Percentiles rank a stretch among this genome's conserved stretches.
phyloP scores from a whole-genome alignment of 2,888 invertebrate genomes.

The Lycia hirtaria region DNA sequence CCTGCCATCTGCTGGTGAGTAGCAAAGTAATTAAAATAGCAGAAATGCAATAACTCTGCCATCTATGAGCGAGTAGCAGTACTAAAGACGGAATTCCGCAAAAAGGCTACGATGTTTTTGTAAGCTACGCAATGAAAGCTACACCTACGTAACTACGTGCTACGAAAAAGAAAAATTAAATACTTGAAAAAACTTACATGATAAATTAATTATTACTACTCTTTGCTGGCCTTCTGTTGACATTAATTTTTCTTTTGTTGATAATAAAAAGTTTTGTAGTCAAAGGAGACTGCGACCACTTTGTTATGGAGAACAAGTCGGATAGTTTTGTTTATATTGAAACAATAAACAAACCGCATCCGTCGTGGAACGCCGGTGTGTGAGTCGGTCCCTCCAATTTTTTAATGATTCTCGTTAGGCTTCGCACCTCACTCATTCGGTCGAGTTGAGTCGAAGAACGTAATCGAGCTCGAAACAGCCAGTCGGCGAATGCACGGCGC shows the following conservation, averaged over 20 bases:
- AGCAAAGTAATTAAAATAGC: conserved; percentile 12
- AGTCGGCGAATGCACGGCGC: conserved; percentile 61
- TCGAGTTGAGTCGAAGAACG: conserved; percentile 14
- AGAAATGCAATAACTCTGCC: conserved; percentile 6
- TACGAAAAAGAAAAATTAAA: not conserved
- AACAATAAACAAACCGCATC: conserved; percentile 58
- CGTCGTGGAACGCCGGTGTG: conserved; percentile 46
- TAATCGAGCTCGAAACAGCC: conserved; percentile 29
- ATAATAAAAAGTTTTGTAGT: not conserved
- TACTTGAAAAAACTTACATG: no score
- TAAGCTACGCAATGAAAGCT: conserved; percentile 11
- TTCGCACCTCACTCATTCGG: conserved; percentile 16
- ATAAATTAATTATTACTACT: no score
- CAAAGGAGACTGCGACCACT: conserved; percentile 1
- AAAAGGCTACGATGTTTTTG: conserved; percentile 29
- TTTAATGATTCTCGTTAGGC: conserved; percentile 34
- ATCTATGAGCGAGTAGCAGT: conserved; percentile 34
- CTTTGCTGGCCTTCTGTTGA: not conserved
- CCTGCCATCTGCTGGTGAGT: conserved; percentile 47
- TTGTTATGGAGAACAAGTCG: conserved; percentile 31
- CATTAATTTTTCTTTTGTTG: not conserved
- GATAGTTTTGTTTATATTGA: conserved; percentile 29
- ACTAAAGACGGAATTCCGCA: conserved; percentile 12
- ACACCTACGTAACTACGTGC: conserved; percentile 21
- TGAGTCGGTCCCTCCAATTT: conserved; percentile 54